Base-by-base conservation (phyloP, 2,888 invertebrate genomes). In the Rotaria magnacalcarata region DNA sequence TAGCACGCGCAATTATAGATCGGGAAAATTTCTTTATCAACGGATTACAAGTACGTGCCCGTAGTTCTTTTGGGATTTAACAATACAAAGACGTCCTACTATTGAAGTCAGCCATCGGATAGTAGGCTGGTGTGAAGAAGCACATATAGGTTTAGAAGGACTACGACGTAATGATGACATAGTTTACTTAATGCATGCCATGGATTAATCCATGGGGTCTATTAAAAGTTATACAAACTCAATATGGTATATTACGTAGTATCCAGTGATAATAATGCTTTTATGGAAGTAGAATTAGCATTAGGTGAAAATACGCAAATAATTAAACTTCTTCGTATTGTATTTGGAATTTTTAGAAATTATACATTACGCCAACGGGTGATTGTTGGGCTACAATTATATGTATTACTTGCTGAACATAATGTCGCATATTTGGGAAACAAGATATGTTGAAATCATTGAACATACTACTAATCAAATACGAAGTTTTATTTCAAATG, bases 161-260 rank as follows among this genome's bases (percentile, higher is more conserved):
- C 67, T 67, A 10, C 67, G 67, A 34, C 67, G 67, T 41, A 34
- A 7, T 6, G 3, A 67, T 67, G 67, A 67, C 34, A 67, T 34
- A 0, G 67, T 34, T 67, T 67, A 67, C 67, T 67, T 27, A 67
- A 67, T 34, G 67, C 34, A 10, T 67, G 34, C 2, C 67, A 67
- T 67, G 67, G 67, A 19, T 67, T 67, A 67, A n/a, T n/a, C 19
- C 67, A 19, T 67, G 67, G 67, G 67, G 67, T 67, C 34, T 67
- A 67, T 41, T 7, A 41, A 34, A 67, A 27, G 14, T 67, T 67
- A 67, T 67, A 34, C 67, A 67, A 41, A 34, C 34, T 19, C 27
- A 67, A 16, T 16, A 16, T 67, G 67, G 67, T 16, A 41, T 67
- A 27, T 67, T 67, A 67, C 19, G n/a, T n/a, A n/a, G n/a, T 67